phyloP scores from a whole-genome alignment of 2,797 vertebrate genomes.

The Sebastes vulpes region DNA sequence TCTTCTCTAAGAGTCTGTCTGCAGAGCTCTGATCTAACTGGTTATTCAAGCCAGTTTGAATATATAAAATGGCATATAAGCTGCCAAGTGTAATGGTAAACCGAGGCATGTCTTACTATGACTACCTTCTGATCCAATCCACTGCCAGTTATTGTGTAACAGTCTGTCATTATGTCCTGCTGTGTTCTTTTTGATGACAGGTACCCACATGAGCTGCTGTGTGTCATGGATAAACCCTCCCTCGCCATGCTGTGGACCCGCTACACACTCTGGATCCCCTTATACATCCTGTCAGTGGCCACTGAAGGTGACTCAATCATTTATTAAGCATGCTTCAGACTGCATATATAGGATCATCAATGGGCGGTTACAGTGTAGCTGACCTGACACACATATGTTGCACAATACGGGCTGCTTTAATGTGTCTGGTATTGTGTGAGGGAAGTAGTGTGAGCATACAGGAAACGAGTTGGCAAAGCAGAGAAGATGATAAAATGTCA shows the following conservation, averaged over 20 bases:
- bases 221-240: constrained; percentile 84
- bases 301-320: constrained; percentile 87
- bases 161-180: background rate
- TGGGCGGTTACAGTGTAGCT: background rate
- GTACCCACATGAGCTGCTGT: constrained; percentile 91
- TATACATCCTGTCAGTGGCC: constrained; percentile 90
- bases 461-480: constrained; percentile 56
- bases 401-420: background rate
- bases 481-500: constrained; percentile 29
- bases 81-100: background rate
- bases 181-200: constrained; percentile 70
- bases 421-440: background rate
- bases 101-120: background rate
- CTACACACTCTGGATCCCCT: constrained; percentile 89
- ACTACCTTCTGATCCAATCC: background rate
- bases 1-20: background rate
- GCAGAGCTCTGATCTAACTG: background rate
- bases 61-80: background rate
- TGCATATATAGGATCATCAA: too few species aligned
- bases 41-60: background rate
- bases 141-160: background rate
- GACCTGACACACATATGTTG: background rate
- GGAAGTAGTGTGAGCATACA: constrained; percentile 11
- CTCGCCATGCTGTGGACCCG: constrained; percentile 87
- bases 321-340: too few species aligned